Evolutionary conservation across 2,797 vertebrate species (phyloP).

Genomic region (Dendrocincla tyrannina): DNA sequence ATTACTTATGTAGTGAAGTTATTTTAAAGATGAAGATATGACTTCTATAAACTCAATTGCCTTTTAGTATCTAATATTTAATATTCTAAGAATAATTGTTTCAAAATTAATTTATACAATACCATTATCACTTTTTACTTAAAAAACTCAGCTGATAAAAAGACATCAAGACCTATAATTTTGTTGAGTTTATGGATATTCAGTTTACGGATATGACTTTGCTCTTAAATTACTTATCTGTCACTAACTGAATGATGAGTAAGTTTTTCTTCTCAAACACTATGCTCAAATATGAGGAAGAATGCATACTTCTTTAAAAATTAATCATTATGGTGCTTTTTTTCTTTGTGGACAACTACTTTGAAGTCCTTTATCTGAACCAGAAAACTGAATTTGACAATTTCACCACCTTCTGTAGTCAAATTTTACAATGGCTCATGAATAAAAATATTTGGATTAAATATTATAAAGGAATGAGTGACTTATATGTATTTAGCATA

Average conservation of each 20-base stretch:
- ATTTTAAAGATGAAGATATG: neutral
- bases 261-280: neutral
- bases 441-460: neutral
- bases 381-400: neutral
- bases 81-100: neutral
- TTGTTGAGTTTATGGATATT: neutral
- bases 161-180: neutral
- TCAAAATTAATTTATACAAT: neutral
- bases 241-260: neutral
- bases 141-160: neutral
- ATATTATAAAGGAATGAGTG: neutral
- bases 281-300: neutral
- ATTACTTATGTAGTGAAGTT: slow-evolving; percentile 13
- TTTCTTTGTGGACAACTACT: neutral
- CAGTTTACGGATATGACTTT: neutral
- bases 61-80: neutral
- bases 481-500: neutral
- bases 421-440: neutral
- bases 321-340: neutral
- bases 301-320: neutral
- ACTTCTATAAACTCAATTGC: neutral
- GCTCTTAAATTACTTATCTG: neutral
- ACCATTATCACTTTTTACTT: neutral
- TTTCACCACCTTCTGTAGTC: neutral
- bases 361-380: neutral